Evolutionary conservation across 2,888 invertebrate species (phyloP).

Genomic region (Balanococcus diminutus): DNA sequence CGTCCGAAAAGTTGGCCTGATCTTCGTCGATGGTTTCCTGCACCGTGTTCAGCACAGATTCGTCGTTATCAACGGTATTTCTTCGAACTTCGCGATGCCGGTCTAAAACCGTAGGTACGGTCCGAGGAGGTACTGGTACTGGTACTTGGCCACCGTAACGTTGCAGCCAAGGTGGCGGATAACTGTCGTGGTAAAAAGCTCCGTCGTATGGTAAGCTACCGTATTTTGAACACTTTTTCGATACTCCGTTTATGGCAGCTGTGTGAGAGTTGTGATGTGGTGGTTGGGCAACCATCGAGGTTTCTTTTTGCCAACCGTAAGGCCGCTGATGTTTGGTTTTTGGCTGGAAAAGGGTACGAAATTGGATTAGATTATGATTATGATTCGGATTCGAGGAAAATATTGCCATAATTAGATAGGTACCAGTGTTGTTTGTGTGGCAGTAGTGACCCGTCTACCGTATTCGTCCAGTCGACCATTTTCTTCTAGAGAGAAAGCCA

Average conservation of each 20-base stretch:
- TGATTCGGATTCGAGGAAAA: not conserved
- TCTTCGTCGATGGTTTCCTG: slow-evolving; percentile 60
- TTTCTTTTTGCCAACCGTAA: slow-evolving; percentile 72
- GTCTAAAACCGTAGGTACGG: slow-evolving; percentile 74
- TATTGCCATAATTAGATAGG: slow-evolving; percentile 61
- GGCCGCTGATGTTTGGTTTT: slow-evolving; percentile 78
- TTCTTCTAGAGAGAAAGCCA: slow-evolving; percentile 43
- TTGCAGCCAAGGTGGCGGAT: slow-evolving; percentile 61
- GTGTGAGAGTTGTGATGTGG: not conserved
- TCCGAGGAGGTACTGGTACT: slow-evolving; percentile 66
- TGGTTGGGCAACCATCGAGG: slow-evolving; percentile 56
- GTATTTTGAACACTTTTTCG: slow-evolving; percentile 64
- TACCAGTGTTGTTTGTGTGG: slow-evolving; percentile 81
- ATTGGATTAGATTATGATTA: not conserved
- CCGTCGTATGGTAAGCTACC: slow-evolving; percentile 73
- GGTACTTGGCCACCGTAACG: slow-evolving; percentile 65
- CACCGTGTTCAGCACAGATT: slow-evolving; percentile 59
- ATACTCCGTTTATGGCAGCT: not conserved
- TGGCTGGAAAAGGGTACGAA: slow-evolving; percentile 65
- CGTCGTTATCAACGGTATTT: slow-evolving; percentile 61
- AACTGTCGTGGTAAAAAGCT: slow-evolving; percentile 57
- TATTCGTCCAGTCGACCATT: slow-evolving; percentile 55
- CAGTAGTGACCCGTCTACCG: slow-evolving; percentile 63
- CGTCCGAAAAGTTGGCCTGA: slow-evolving; percentile 73
- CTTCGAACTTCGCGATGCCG: slow-evolving; percentile 81